Evolutionary conservation across 2,797 vertebrate species (phyloP).

Genomic region (Oreonectes daqikongensis): DNA sequence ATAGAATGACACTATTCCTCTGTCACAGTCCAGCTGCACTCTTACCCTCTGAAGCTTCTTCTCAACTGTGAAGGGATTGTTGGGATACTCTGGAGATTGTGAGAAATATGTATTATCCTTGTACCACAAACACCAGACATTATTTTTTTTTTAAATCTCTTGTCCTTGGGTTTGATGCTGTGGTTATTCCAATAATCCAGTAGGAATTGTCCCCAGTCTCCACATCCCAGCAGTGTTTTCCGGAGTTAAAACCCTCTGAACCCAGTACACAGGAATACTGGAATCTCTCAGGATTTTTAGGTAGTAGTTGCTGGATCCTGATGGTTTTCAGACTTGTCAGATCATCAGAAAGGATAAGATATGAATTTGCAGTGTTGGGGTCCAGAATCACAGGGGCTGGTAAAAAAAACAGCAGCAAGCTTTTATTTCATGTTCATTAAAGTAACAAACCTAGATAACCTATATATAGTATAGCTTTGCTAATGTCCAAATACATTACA

Average conservation of each 20-base stretch:
- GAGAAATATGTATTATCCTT: not conserved
- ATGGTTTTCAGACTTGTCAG: not conserved
- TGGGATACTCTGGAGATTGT: not conserved
- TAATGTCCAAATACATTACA: no score
- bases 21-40: no score
- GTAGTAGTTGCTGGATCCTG: not conserved
- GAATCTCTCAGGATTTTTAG: conserved; percentile 1
- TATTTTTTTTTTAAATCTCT: not conserved
- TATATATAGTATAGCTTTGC: no score
- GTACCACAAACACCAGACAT: not conserved
- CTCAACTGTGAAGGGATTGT: not conserved
- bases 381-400: conserved; percentile 45
- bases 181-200: not conserved
- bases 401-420: not conserved
- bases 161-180: not conserved
- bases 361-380: conserved; percentile 43
- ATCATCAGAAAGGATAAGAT: conserved; percentile 41
- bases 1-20: no score
- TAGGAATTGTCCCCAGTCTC: not conserved
- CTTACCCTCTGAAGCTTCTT: no score
- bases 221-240: not conserved
- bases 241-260: not conserved
- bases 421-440: not conserved
- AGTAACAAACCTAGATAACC: no score
- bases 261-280: not conserved